Evolutionary conservation across 2,113 vertebrate species (phyloP).

Genomic region (Ia io): DNA sequence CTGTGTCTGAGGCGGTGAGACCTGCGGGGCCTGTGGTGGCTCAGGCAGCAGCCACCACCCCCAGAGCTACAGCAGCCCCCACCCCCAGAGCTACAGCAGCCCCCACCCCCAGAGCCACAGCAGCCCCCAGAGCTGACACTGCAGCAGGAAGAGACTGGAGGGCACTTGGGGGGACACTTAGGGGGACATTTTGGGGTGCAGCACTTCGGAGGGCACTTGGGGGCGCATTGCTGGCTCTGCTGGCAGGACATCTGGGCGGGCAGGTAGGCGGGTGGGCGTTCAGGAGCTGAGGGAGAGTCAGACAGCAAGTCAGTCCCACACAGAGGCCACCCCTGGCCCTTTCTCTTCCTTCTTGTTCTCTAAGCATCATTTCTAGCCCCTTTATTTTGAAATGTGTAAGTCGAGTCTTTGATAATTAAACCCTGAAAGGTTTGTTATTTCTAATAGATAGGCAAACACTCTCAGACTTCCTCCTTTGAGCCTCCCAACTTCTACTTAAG

Average conservation of each 20-base stretch:
- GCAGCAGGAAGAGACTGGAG: too few species aligned
- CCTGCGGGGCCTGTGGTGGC: neutral
- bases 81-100: constrained; percentile 6
- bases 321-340: neutral
- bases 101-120: neutral
- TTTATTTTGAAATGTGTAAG: neutral
- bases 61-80: neutral
- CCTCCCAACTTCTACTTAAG: neutral
- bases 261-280: neutral
- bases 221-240: neutral
- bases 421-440: neutral
- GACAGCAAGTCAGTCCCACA: neutral
- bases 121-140: too few species aligned
- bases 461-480: neutral
- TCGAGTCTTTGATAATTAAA: neutral
- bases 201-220: too few species aligned
- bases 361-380: neutral
- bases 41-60: neutral
- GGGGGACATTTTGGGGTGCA: too few species aligned
- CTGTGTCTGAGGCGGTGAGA: neutral
- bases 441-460: neutral
- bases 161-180: too few species aligned
- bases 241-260: neutral
- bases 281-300: neutral
- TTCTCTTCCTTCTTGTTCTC: neutral